Evolutionary conservation across 2,797 vertebrate species (phyloP), one percentile per base, ranked within the genome.

Genomic region (Gallinago solitaria): DNA sequence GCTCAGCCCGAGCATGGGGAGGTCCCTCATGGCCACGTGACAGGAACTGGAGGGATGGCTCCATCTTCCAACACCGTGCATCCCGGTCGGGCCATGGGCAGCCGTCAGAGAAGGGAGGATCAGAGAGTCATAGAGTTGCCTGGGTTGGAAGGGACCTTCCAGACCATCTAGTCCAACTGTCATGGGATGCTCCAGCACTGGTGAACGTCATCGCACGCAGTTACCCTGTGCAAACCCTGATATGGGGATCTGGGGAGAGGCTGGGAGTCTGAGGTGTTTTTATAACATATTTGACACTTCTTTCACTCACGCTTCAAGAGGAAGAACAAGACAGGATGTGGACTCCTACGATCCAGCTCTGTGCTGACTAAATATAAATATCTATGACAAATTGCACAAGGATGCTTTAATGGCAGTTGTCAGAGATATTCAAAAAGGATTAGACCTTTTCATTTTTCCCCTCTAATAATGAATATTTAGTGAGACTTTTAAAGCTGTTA

Each of bases 371-470:
- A 95, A 93, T 96, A 95, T 93, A 97, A 96, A 95, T 91, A 93
- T 94, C 96, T 95, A 4, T 94, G 95, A 96, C 96, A 95, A 83
- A 91, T 82, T 82, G 4, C 89, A 74, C 84, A 23, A 87, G 92
- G 90, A 88, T 81, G 82, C 67, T 53, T 90, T 96, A 87, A 83
- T 95, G 98, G 93, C 97, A 96, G 96, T 95, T 96, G 95, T 97
- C 97, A 93, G 92, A 87, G 80, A 83, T 60, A 43, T 93, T 97
- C 93, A 70, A 90, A 94, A 95, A 80, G 96, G 83, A 95, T 92
- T 73, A 97, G 96, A 59, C 88, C 76, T 73, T 80, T 87, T 89
- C 76, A 50, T 4, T 78, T 95, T 90, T 81, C 35, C 60, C 60
- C 41, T 70, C 80, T 51, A 70, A 92, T 93, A 87, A 93, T 60